Percentiles rank a stretch among this genome's conserved stretches.
Evolutionary conservation across 1,140 invertebrate species (phyloP).

Genomic region (Polypedilum pembai): DNA sequence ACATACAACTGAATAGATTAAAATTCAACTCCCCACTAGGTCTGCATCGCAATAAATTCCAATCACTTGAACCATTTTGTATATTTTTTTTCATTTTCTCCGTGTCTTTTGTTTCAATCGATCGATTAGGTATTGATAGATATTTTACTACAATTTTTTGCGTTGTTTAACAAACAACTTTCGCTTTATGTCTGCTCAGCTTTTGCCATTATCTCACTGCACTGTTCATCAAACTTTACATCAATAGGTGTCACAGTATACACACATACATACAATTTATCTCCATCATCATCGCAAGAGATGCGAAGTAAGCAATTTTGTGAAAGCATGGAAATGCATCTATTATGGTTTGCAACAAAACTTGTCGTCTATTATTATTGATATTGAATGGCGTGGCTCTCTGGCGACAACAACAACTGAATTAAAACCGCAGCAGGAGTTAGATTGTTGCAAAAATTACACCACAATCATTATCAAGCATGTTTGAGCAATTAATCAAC

Average conservation of each 20-base stretch:
- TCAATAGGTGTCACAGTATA: slow-evolving; percentile 11
- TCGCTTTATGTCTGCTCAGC: not conserved
- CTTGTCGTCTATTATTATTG: slow-evolving; percentile 3
- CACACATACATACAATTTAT: not conserved
- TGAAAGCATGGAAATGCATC: slow-evolving; percentile 17
- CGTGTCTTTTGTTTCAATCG: not conserved
- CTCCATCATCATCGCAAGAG: not conserved
- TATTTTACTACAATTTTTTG: too few species aligned
- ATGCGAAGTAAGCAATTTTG: not conserved
- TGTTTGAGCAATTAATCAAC: not conserved
- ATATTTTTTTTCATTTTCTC: not conserved
- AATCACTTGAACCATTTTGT: not conserved
- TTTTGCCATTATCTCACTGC: not conserved
- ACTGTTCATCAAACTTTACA: slow-evolving; percentile 8
- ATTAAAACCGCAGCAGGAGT: not conserved
- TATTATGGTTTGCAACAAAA: not conserved
- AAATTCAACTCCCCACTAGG: slow-evolving; percentile 1
- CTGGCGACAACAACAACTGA: not conserved
- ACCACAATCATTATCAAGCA: not conserved
- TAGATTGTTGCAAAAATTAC: not conserved
- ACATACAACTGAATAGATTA: too few species aligned
- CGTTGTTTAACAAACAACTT: not conserved
- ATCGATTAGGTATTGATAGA: not conserved
- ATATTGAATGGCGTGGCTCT: not conserved
- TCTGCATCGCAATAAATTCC: not conserved